Conservation (phyloP, 1,140 invertebrate genomes). For the Heliconius eleuchia region DNA sequence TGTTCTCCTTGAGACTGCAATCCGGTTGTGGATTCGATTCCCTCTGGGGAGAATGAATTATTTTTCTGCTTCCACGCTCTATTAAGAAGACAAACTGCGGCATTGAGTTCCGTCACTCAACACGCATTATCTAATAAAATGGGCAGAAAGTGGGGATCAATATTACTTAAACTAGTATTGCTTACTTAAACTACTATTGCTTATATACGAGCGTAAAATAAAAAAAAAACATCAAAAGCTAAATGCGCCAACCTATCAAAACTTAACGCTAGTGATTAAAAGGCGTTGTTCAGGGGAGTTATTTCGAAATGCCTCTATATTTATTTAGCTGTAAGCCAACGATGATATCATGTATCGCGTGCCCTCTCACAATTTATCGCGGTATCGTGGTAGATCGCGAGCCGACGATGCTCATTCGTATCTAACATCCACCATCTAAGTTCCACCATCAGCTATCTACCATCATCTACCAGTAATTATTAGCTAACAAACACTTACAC, state of each 20-base stretch:
- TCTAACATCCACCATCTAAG: conserved; percentile 17
- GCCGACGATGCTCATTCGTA: conserved; percentile 27
- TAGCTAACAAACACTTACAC: conserved; percentile 25
- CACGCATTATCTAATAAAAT: no score
- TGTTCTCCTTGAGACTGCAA: no score
- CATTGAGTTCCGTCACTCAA: no score
- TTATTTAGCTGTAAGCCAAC: conserved; percentile 23
- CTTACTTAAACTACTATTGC: no score
- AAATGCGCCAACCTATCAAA: neutral
- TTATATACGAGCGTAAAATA: no score
- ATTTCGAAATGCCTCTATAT: conserved; percentile 10
- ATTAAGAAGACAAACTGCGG: no score
- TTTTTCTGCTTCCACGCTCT: no score
- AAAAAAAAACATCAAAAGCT: neutral
- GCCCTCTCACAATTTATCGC: conserved; percentile 11
- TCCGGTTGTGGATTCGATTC: no score
- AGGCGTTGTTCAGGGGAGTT: conserved; percentile 1
- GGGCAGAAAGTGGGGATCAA: no score
- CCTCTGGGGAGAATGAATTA: no score
- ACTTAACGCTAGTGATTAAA: neutral
- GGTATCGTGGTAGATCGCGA: conserved; percentile 15
- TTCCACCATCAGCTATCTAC: neutral
- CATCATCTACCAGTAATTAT: conserved; percentile 8
- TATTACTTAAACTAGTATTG: no score
- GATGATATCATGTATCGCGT: conserved; percentile 27